phyloP scores from a whole-genome alignment of 2,797 vertebrate species.

The Melanotaenia maccullochi region DNA sequence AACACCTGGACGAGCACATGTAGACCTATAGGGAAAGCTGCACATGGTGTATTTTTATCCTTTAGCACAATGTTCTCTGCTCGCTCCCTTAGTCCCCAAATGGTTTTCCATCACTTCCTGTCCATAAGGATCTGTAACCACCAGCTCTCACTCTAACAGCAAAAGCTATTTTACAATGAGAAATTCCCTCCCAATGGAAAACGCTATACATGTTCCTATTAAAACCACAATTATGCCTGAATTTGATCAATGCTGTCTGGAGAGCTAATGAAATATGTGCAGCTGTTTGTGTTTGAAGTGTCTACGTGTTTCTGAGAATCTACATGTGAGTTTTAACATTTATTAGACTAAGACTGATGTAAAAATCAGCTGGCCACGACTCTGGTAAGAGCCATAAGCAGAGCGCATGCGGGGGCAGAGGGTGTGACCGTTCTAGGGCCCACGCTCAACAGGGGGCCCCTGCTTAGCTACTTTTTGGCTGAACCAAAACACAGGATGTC shows the following conservation, averaged over 20 bases:
- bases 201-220: conserved; percentile 52
- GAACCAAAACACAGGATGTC: conserved; percentile 9
- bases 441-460: not conserved
- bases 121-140: conserved; percentile 58
- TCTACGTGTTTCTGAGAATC: conserved; percentile 19
- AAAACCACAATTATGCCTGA: conserved; percentile 52
- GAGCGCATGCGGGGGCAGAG: not conserved
- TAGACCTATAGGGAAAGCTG: conserved; percentile 43
- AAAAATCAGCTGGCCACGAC: conserved; percentile 69
- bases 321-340: conserved; percentile 39
- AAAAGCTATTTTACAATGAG: conserved; percentile 59
- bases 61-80: conserved; percentile 45
- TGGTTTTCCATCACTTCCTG: conserved; percentile 74
- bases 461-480: not conserved
- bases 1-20: conserved; percentile 36
- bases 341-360: conserved; percentile 52
- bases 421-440: not conserved
- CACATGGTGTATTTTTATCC: conserved; percentile 63
- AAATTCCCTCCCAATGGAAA: conserved; percentile 57
- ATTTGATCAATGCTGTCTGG: conserved; percentile 51
- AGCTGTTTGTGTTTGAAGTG: conserved; percentile 45
- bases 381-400: conserved; percentile 17
- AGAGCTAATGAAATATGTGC: conserved; percentile 45
- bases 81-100: conserved; percentile 59
- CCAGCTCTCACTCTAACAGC: conserved; percentile 35